These are phyloP conservation scores for Dendropsophus ebraccatus DNA, from an alignment of 2,113 vertebrate species.

Conservation along the genomic window DNA sequence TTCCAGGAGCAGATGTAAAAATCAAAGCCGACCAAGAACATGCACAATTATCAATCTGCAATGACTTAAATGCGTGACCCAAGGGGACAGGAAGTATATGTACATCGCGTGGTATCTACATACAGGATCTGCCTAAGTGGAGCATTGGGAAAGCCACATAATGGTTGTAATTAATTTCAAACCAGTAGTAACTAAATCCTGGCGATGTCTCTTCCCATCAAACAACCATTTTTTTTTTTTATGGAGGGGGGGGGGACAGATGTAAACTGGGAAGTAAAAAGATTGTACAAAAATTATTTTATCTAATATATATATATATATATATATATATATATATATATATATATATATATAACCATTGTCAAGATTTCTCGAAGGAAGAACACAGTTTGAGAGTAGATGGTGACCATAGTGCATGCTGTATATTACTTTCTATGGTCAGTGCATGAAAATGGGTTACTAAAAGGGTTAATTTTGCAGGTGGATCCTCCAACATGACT, in stretches of 20 bases:
- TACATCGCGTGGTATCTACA: constrained; percentile 17
- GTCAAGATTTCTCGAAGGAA: no score
- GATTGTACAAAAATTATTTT: no score
- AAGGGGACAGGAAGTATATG: constrained; percentile 44
- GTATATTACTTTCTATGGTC: no score
- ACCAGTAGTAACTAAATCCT: constrained; percentile 1
- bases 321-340: no score
- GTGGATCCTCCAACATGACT: no score
- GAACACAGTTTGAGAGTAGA: no score
- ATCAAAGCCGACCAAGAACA: constrained; percentile 50
- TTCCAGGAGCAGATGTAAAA: constrained; percentile 41
- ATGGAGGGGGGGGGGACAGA: neutral
- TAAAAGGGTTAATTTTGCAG: no score
- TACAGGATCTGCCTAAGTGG: constrained; percentile 10
- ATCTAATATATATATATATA: neutral
- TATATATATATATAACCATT: no score
- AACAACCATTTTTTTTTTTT: neutral
- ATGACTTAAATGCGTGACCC: constrained; percentile 47
- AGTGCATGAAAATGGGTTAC: no score
- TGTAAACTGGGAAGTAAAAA: neutral
- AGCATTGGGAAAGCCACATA: constrained; percentile 21
- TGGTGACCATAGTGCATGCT: no score
- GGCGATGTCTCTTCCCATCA: neutral
- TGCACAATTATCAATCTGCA: constrained; percentile 38
- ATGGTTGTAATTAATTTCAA: neutral